Evolutionary conservation across 2,888 invertebrate genomes (phyloP), one percentile per base, ranked within the genome.

Genomic region (Meloe dianella): DNA sequence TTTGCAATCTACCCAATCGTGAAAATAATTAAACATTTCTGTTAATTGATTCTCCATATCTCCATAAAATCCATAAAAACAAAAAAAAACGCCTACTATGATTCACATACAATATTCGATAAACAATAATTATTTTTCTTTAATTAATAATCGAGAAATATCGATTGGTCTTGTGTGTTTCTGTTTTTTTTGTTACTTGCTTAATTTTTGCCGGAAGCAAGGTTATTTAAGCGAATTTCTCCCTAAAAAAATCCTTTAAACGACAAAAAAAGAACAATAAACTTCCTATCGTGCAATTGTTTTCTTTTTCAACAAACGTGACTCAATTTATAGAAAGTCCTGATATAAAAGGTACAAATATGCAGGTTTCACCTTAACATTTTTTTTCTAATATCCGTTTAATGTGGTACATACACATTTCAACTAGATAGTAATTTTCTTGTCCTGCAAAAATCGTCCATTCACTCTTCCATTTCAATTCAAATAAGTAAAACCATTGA

Each of bases 241-340:
- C 20, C 1, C 47, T 8, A 47, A 47, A 47, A 17, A 17, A 17
- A 1, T 1, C 1, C n/a, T n/a, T n/a, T n/a, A 17, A 14, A 38
- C 4, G 4, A 32, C 9, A 32, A 38, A 4, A 38, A 47, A 9
- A 20, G 8, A 47, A 8, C 20, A 47, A 8, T 9, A 5, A 51
- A 22, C 22, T 51, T 20, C 47, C 47, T 51, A 20, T 17, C 7
- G 2, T 41, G 4, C 20, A 51, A 51, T 51, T 22, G 9, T 51
- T 51, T 22, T n/a, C 41, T 41, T n/a, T n/a, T 17, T 8, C 10
- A 51, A 51, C 22, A 51, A 51, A 51, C 47, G 47, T 51, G 47
- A 51, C 22, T 51, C 20, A 51, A 51, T 51, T 51, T 51, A 51
- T 51, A 51, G 47, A 51, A 51, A 51, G 47, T 51, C 47, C 47